Evolutionary conservation across 2,113 vertebrate species (phyloP).

Genomic region (Lagopus leucura): DNA sequence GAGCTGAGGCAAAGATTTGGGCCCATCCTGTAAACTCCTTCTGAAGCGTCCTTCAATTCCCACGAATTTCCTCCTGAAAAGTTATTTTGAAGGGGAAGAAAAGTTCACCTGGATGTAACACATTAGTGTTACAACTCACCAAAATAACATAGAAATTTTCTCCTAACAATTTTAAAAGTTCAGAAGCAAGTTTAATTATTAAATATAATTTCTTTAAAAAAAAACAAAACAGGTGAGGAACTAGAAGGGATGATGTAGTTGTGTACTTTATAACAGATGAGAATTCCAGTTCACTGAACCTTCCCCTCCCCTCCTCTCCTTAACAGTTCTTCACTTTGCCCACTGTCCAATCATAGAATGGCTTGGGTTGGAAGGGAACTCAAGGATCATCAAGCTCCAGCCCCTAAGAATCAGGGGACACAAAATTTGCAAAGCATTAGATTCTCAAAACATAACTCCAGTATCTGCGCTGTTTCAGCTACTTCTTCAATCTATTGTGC

Average conservation of each 20-base stretch:
- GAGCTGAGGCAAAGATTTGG: background rate
- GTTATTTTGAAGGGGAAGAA: rapidly evolving
- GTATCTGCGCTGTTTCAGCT: background rate
- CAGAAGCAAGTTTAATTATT: background rate
- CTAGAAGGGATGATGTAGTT: background rate
- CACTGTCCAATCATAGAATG: too few species aligned
- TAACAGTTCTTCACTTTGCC: background rate
- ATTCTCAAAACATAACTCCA: background rate
- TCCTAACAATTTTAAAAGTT: background rate
- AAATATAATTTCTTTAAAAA: background rate
- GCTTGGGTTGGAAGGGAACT: too few species aligned
- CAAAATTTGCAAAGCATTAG: background rate
- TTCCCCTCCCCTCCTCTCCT: background rate
- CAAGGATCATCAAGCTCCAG: too few species aligned
- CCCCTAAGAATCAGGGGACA: background rate
- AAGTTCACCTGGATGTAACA: background rate
- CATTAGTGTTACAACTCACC: background rate
- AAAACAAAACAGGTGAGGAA: background rate
- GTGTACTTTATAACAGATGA: background rate
- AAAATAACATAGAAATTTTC: background rate
- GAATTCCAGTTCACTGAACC: rapidly evolving
- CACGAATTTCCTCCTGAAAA: background rate
- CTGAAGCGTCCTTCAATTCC: background rate
- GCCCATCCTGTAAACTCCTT: background rate
- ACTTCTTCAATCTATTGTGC: background rate